Conservation (phyloP, 1,140 invertebrate genomes). For the Glomeris maerens region DNA sequence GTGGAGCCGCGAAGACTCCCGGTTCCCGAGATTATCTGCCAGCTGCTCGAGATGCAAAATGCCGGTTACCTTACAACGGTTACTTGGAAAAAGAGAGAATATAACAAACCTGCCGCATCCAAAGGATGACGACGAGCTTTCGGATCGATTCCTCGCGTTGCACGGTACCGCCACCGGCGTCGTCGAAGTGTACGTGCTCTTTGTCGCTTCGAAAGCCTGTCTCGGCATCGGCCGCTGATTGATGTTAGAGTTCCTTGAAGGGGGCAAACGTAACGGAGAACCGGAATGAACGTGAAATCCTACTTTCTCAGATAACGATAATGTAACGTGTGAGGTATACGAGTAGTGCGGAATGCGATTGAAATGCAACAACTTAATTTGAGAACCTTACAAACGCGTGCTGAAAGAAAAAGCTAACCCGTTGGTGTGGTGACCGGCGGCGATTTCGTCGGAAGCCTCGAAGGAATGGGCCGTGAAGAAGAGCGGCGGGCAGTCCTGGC, state of each 20-base stretch:
- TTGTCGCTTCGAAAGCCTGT: conserved; percentile 3
- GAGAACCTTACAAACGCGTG: background rate
- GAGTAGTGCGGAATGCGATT: too few relatives aligned
- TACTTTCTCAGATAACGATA: conserved; percentile 34
- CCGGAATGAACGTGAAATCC: conserved; percentile 48
- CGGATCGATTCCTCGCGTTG: background rate
- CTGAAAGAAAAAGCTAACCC: background rate
- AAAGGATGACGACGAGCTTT: background rate
- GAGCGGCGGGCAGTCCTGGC: conserved; percentile 35
- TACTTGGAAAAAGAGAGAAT: background rate
- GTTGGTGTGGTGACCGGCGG: conserved; percentile 27
- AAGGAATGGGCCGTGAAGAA: conserved; percentile 22
- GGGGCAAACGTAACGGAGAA: conserved; percentile 32
- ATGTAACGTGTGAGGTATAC: background rate
- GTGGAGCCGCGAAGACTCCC: conserved; percentile 45
- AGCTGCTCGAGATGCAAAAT: conserved; percentile 31
- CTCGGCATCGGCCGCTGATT: conserved; percentile 32
- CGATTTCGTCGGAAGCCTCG: conserved; percentile 29
- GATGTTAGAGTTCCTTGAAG: conserved; percentile 32
- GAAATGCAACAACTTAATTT: background rate
- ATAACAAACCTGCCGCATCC: conserved; percentile 7
- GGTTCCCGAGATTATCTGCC: conserved; percentile 51
- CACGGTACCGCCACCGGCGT: conserved; percentile 16
- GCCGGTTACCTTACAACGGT: background rate
- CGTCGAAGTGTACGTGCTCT: background rate